phyloP scores from a whole-genome alignment of 1,140 invertebrate genomes.

The Bombus picipes region DNA sequence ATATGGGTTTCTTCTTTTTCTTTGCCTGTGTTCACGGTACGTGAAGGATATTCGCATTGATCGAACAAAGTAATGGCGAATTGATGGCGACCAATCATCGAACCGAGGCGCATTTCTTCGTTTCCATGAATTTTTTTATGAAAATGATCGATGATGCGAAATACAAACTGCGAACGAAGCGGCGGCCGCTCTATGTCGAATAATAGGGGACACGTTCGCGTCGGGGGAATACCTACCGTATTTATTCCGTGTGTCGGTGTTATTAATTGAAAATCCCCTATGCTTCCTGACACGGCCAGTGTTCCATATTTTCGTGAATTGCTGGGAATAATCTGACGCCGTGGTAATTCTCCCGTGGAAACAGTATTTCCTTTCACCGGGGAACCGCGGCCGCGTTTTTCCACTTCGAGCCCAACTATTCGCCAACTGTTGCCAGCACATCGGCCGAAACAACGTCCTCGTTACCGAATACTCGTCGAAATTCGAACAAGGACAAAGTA shows the following conservation, averaged over 20 bases:
- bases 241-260: slow-evolving; percentile 1
- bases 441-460: not conserved
- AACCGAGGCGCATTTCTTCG: no score
- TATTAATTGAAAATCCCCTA: slow-evolving; percentile 36
- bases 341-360: not conserved
- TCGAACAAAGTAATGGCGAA: not conserved
- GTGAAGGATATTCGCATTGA: not conserved
- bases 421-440: not conserved
- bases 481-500: not conserved
- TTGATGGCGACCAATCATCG: not conserved
- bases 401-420: not conserved
- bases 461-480: not conserved
- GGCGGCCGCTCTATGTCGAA: not conserved
- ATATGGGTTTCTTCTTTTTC: not conserved
- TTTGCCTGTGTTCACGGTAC: no score
- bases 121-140: not conserved
- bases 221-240: not conserved
- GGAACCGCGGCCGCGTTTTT: not conserved
- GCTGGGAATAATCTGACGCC: not conserved
- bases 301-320: not conserved
- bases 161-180: slow-evolving; percentile 3
- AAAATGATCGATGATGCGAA: not conserved
- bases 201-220: not conserved
- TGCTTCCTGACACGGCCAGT: not conserved
- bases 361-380: not conserved